These are phyloP conservation scores for Aradus depressus DNA, from an alignment of 2,888 invertebrate genomes.

Conservation along the genomic window DNA sequence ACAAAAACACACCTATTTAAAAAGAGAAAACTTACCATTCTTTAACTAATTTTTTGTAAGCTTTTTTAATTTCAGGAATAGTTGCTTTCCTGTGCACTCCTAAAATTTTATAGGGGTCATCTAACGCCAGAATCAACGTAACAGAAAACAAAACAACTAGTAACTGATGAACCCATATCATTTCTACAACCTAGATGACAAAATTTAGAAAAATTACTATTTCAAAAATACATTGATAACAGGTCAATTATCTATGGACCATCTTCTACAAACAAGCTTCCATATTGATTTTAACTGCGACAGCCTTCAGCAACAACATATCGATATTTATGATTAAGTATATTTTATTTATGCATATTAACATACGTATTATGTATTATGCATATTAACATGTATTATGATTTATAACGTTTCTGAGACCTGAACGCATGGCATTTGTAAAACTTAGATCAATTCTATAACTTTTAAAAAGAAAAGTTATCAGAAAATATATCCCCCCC, in stretches of 20 bases:
- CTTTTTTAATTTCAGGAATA: conserved; percentile 72
- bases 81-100: conserved; percentile 64
- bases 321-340: too few relatives aligned
- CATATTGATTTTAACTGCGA: conserved; percentile 21
- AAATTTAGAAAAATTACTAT: conserved; percentile 1
- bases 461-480: too few relatives aligned
- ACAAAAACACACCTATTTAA: not conserved
- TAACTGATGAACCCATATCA: conserved; percentile 19
- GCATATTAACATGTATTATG: not conserved
- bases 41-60: conserved; percentile 80
- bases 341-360: not conserved
- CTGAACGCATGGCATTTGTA: not conserved
- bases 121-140: conserved; percentile 16
- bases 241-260: not conserved
- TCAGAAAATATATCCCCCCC: too few relatives aligned
- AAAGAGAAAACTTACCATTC: conserved; percentile 56
- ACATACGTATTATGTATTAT: not conserved
- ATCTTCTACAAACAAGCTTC: conserved; percentile 2
- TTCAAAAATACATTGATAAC: conserved; percentile 1
- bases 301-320: conserved; percentile 1
- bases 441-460: too few relatives aligned
- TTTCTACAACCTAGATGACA: conserved; percentile 7
- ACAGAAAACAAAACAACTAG: conserved; percentile 14
- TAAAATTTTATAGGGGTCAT: conserved; percentile 72
- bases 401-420: not conserved